phyloP scores from a whole-genome alignment of 2,888 invertebrate genomes.

The Drosophila nr. medialis region DNA sequence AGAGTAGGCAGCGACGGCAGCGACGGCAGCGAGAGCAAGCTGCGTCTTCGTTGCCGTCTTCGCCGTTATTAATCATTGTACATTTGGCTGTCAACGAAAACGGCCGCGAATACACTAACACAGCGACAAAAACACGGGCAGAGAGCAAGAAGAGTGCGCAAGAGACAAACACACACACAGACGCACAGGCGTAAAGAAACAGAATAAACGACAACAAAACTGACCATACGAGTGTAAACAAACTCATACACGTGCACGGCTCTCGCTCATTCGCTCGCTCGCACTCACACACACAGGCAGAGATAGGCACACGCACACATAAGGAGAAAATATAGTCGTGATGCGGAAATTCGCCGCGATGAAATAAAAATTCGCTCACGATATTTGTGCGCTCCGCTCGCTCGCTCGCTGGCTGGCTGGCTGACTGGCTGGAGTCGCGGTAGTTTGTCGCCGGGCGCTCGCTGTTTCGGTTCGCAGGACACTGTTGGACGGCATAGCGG shows the following conservation, averaged over 20 bases:
- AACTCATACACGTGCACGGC: constrained; percentile 53
- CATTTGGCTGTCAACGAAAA: constrained; percentile 84
- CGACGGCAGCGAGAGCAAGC: constrained; percentile 63
- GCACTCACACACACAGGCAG: constrained; percentile 31
- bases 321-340: constrained; percentile 60
- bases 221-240: constrained; percentile 74
- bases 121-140: constrained; percentile 46
- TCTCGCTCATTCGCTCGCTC: constrained; percentile 46
- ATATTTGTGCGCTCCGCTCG: constrained; percentile 58
- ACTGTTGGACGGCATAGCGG: constrained; percentile 68
- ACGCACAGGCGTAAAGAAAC: constrained; percentile 47
- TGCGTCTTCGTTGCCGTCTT: constrained; percentile 77
- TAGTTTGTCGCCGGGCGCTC: constrained; percentile 81
- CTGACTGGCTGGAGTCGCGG: constrained; percentile 57
- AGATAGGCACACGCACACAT: constrained; percentile 22
- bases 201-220: constrained; percentile 68
- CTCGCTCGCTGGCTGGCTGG: constrained; percentile 38
- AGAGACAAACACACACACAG: constrained; percentile 20
- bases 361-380: constrained; percentile 82
- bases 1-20: constrained; percentile 46
- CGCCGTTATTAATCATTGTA: constrained; percentile 84
- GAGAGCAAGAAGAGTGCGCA: constrained; percentile 50
- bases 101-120: constrained; percentile 80
- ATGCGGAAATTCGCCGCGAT: constrained; percentile 80
- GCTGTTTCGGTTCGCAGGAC: constrained; percentile 81